Evolutionary conservation across 2,888 invertebrate genomes (phyloP).

Genomic region (Ornithoptera alexandrae): DNA sequence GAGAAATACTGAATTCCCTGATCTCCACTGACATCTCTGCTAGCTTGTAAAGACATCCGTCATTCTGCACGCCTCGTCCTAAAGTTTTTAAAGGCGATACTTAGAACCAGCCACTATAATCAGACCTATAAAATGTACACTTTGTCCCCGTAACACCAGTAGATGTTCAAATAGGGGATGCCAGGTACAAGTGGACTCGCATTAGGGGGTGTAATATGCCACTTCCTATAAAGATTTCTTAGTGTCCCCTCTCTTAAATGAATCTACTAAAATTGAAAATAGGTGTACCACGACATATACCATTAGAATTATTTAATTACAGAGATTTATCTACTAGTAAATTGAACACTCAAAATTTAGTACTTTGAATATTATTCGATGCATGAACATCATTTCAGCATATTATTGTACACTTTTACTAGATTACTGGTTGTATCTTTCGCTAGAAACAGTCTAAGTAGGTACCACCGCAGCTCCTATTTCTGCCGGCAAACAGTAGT

Average conservation of each 20-base stretch:
- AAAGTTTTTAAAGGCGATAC: conserved; percentile 50
- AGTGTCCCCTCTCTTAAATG: conserved; percentile 35
- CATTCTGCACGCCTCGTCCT: conserved; percentile 66
- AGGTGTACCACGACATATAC: conserved; percentile 22
- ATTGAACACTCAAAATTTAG: background rate
- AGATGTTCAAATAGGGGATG: conserved; percentile 27
- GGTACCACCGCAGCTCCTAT: too few species aligned
- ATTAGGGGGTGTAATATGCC: conserved; percentile 64
- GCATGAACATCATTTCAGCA: too few species aligned
- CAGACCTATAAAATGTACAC: conserved; percentile 36
- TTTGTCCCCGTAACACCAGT: conserved; percentile 1
- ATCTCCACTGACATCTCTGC: conserved; percentile 62
- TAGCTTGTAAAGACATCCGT: conserved; percentile 77
- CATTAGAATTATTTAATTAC: conserved; percentile 22
- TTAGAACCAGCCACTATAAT: conserved; percentile 44
- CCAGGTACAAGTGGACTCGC: conserved; percentile 37
- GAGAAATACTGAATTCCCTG: conserved; percentile 42
- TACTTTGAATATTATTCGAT: background rate
- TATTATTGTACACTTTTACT: too few species aligned
- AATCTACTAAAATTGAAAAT: conserved; percentile 17
- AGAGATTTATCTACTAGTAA: conserved; percentile 17
- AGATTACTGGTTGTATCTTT: too few species aligned
- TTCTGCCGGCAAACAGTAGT: too few species aligned
- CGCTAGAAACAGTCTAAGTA: too few species aligned
- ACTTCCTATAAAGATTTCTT: conserved; percentile 63